A percentile compares a stretch with the other conserved stretches of the same genome.
Conservation (phyloP, 1,140 invertebrate genomes). For the Drosophila punjabiensis region DNA sequence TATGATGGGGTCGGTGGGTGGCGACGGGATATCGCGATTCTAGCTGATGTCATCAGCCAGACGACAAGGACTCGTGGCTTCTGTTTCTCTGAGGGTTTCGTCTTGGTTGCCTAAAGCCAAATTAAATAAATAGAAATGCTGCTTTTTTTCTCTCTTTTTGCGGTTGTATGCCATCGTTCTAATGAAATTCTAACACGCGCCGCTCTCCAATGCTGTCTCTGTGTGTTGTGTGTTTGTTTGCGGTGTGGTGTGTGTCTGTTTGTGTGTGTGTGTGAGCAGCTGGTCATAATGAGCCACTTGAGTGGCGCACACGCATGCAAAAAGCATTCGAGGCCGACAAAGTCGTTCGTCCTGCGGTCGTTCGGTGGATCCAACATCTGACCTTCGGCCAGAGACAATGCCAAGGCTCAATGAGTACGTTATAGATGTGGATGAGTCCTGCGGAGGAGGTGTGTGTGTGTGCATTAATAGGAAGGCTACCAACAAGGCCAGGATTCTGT, state of each 20-base stretch:
- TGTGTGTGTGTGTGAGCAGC: constrained; percentile 20
- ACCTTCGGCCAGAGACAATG: constrained; percentile 63
- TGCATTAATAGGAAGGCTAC: background rate
- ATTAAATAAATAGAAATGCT: constrained; percentile 78
- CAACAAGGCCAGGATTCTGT: constrained; percentile 16
- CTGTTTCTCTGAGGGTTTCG: constrained; percentile 26
- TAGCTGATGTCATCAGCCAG: constrained; percentile 72
- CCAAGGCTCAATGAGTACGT: constrained; percentile 26
- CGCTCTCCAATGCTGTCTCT: constrained; percentile 21
- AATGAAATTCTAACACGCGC: constrained; percentile 76
- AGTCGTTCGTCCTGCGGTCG: constrained; percentile 28
- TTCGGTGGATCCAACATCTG: constrained; percentile 43
- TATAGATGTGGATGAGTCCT: constrained; percentile 5
- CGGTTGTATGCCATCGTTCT: constrained; percentile 52
- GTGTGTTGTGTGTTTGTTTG: constrained; percentile 3
- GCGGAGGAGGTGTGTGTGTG: background rate
- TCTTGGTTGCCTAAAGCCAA: constrained; percentile 53
- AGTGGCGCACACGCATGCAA: constrained; percentile 60
- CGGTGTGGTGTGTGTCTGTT: constrained; percentile 6
- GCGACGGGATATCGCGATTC: constrained; percentile 20
- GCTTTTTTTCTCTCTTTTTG: constrained; percentile 7
- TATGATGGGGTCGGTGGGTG: constrained; percentile 17
- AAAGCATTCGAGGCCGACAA: constrained; percentile 45
- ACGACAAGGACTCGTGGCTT: constrained; percentile 43
- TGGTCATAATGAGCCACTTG: constrained; percentile 63